Conservation (phyloP, 2,888 invertebrate genomes). For the Tetragonisca angustula region DNA sequence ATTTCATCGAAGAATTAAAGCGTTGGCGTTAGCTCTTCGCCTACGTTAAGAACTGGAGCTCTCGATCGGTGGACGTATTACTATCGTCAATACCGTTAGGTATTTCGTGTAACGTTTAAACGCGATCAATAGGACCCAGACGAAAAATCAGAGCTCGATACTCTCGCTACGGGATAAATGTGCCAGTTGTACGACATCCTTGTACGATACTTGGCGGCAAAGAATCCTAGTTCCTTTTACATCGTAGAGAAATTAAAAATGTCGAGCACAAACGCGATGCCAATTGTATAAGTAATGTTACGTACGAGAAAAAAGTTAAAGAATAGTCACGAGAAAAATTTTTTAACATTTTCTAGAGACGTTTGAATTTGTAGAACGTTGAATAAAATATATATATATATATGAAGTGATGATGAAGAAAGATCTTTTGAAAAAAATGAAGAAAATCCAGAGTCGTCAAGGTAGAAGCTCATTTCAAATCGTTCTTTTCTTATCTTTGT, state of each 20-base stretch:
- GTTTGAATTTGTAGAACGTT: too few relatives aligned
- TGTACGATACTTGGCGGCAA: background rate
- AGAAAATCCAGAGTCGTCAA: too few relatives aligned
- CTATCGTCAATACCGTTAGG: slow-evolving; percentile 9
- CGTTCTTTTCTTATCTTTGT: too few relatives aligned
- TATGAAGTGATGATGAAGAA: too few relatives aligned
- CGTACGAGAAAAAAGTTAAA: background rate
- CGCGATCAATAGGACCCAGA: background rate
- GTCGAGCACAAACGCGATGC: background rate
- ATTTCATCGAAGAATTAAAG: background rate
- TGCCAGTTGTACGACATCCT: background rate
- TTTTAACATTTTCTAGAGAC: too few relatives aligned
- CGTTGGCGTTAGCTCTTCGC: background rate
- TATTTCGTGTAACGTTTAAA: slow-evolving; percentile 2
- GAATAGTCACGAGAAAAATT: too few relatives aligned
- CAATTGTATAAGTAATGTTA: background rate
- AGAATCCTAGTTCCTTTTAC: too few relatives aligned
- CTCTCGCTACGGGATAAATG: background rate
- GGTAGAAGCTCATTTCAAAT: too few relatives aligned
- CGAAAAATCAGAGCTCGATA: slow-evolving; percentile 1
- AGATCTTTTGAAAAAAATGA: too few relatives aligned
- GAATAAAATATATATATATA: too few relatives aligned
- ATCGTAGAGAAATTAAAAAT: background rate
- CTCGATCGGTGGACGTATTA: slow-evolving; percentile 1
- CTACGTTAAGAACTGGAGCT: slow-evolving; percentile 4